Percentiles rank a stretch among this genome's conserved stretches.
These are phyloP conservation scores for Lithosia quadra DNA, from an alignment of 2,888 invertebrate genomes.

Conservation along the genomic window DNA sequence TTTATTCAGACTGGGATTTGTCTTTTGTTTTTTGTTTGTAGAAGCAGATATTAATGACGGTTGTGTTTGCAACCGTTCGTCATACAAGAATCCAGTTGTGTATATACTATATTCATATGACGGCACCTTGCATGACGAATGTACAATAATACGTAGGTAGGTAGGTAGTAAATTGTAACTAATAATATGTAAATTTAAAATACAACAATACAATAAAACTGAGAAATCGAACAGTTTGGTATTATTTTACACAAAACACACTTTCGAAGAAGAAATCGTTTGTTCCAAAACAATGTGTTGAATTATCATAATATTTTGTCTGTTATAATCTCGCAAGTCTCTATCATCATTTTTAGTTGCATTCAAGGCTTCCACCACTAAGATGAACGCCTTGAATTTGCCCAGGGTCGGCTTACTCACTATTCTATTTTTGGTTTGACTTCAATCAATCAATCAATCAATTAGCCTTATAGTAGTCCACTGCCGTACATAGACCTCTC, in stretches of 20 bases:
- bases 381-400: too few species aligned
- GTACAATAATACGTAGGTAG: not conserved
- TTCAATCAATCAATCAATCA: too few species aligned
- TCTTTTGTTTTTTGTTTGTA: not conserved
- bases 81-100: not conserved
- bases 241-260: not conserved
- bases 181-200: too few species aligned
- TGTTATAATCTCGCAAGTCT: not conserved
- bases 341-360: not conserved
- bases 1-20: not conserved
- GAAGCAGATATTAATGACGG: not conserved
- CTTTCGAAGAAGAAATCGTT: not conserved
- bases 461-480: too few species aligned
- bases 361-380: too few species aligned
- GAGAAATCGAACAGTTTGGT: not conserved
- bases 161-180: too few species aligned
- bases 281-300: not conserved
- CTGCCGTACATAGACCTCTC: too few species aligned
- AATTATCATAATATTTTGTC: slow-evolving; percentile 3
- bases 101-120: not conserved
- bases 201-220: not conserved
- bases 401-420: too few species aligned
- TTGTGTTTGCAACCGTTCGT: too few species aligned
- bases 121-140: not conserved
- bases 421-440: too few species aligned